Evolutionary conservation across 2,113 vertebrate species (phyloP).

Genomic region (Oryzias celebensis): DNA sequence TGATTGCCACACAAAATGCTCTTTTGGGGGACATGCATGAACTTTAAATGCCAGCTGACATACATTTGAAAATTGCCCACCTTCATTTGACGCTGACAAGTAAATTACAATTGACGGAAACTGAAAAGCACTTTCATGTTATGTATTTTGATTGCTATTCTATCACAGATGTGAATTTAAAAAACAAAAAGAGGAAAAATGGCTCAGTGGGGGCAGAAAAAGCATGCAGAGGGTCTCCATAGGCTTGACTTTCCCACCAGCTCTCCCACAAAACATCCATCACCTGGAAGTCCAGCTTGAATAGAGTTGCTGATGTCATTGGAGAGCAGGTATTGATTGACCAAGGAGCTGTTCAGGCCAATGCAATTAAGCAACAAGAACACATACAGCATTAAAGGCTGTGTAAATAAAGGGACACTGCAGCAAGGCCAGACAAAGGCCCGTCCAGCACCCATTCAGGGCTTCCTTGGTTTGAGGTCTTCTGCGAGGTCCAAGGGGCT

Average conservation of each 20-base stretch:
- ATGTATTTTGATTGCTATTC: too few relatives aligned
- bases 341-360: slow-evolving; percentile 71
- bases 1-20: slow-evolving; percentile 56
- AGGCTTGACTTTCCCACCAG: slow-evolving; percentile 44
- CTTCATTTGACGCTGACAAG: slow-evolving; percentile 9
- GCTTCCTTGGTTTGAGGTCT: slow-evolving; percentile 69
- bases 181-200: not conserved
- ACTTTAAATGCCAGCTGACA: slow-evolving; percentile 22
- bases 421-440: slow-evolving; percentile 69
- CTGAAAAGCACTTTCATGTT: not conserved
- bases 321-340: slow-evolving; percentile 73
- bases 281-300: slow-evolving; percentile 68
- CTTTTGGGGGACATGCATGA: slow-evolving; percentile 35
- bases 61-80: slow-evolving; percentile 18
- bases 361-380: slow-evolving; percentile 81
- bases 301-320: slow-evolving; percentile 72
- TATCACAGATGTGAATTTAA: too few relatives aligned
- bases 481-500: slow-evolving; percentile 68
- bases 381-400: slow-evolving; percentile 79
- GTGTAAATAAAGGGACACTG: slow-evolving; percentile 79
- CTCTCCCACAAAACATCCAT: slow-evolving; percentile 56
- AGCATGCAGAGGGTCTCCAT: not conserved
- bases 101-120: not conserved
- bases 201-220: not conserved
- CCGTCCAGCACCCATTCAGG: slow-evolving; percentile 74